Conservation (phyloP, 1,140 invertebrate genomes). For the Psilanteris sp. region DNA sequence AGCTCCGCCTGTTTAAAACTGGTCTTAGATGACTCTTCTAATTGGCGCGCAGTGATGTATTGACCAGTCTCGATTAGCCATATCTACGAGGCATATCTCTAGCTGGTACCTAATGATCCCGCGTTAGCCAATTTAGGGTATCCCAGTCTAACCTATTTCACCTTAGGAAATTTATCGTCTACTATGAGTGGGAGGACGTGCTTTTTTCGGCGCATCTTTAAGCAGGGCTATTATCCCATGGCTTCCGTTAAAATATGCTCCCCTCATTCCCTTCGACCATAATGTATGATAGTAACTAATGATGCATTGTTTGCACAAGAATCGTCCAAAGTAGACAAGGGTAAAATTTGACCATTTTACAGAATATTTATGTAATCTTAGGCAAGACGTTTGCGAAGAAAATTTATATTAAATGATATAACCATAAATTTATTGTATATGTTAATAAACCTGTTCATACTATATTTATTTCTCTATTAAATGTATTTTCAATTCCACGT, state of each 20-base stretch:
- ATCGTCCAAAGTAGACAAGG: slow-evolving; percentile 56
- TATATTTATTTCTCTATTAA: too few relatives aligned
- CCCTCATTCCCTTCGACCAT: slow-evolving; percentile 9
- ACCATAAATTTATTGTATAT: too few relatives aligned
- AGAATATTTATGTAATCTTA: slow-evolving; percentile 25
- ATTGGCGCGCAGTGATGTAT: slow-evolving; percentile 73
- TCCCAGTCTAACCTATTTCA: slow-evolving; percentile 63
- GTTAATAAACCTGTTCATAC: slow-evolving; percentile 23
- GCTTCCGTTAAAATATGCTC: slow-evolving; percentile 47
- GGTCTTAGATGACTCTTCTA: slow-evolving; percentile 65
- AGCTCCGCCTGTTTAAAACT: slow-evolving; percentile 29
- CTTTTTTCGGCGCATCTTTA: slow-evolving; percentile 55
- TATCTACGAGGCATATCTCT: slow-evolving; percentile 70
- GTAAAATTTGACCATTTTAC: slow-evolving; percentile 25
- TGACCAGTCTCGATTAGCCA: slow-evolving; percentile 62
- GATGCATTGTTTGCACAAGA: slow-evolving; percentile 61
- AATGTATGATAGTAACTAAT: slow-evolving; percentile 57
- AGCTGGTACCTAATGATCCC: slow-evolving; percentile 65
- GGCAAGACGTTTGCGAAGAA: not conserved
- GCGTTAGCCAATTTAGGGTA: slow-evolving; percentile 68
- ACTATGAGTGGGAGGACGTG: slow-evolving; percentile 43
- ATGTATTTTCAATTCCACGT: too few relatives aligned
- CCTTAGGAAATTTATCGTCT: slow-evolving; percentile 61
- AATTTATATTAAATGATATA: slow-evolving; percentile 17
- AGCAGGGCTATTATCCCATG: slow-evolving; percentile 57